A percentile compares a stretch with the other conserved stretches of the same genome.
phyloP scores from a whole-genome alignment of 2,888 invertebrate species.

The Therioaphis trifolii region DNA sequence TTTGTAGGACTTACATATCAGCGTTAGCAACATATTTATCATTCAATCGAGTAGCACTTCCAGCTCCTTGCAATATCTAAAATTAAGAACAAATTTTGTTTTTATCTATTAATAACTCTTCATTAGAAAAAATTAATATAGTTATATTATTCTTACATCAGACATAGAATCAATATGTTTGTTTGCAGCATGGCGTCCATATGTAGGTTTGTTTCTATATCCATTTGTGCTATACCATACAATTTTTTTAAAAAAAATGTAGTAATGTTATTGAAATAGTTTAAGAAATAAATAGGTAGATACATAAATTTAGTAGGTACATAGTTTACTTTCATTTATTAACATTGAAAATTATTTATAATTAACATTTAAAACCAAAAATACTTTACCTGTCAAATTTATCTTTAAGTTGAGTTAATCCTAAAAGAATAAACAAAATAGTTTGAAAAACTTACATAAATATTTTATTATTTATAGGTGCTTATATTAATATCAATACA shows the following conservation, averaged over 20 bases:
- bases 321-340: not conserved
- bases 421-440: constrained; percentile 35
- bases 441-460: not conserved
- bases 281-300: not conserved
- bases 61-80: constrained; percentile 52
- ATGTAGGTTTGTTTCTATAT: constrained; percentile 43
- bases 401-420: constrained; percentile 48
- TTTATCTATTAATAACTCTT: not conserved
- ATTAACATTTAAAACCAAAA: not conserved
- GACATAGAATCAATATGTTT: constrained; percentile 53
- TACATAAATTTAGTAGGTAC: not conserved
- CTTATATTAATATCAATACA: too few relatives aligned
- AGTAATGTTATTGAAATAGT: not conserved
- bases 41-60: constrained; percentile 56
- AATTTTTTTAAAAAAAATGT: not conserved
- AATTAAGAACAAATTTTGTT: not conserved
- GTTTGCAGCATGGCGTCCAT: constrained; percentile 57
- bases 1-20: constrained; percentile 50
- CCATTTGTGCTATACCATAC: constrained; percentile 43
- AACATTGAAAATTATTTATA: too few relatives aligned
- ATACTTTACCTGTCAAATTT: constrained; percentile 48
- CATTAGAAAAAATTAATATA: not conserved
- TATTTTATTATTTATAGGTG: not conserved
- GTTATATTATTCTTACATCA: constrained; percentile 28
- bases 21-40: constrained; percentile 58